Evolutionary conservation across 2,113 vertebrate genomes (phyloP), one percentile per base, ranked within the genome.

Genomic region (Tragelaphus strepsiceros): DNA sequence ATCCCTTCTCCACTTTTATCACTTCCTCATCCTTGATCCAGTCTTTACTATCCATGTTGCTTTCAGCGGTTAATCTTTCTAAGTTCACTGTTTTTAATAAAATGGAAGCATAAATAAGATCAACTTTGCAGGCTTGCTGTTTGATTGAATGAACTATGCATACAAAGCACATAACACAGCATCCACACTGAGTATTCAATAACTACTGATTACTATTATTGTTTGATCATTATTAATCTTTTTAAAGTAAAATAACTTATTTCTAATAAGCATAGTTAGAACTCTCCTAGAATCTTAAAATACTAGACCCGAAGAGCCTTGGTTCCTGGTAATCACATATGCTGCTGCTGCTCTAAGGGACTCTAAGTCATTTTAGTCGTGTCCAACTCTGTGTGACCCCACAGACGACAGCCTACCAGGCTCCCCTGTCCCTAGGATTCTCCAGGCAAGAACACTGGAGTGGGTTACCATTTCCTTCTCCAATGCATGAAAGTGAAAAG

Each of bases 241-340:
- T 95, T 2, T 53, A 92, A 89, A 53, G 92, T 96, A 89, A 96
- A 81, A 90, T 77, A 78, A 80, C 22, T 89, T 80, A 81, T 78
- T 97, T 91, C 26, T 93, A 93, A 62, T 51, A 85, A 35, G 81
- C 8, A 88, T 13, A 81, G 9, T 64, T 84, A 56, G 16, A 91
- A 56, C 9, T 58, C 56, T 62, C 16, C 5, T 35, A 3, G 46
- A 93, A 92, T 74, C 15, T 67, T 74, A 81, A 92, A 95, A 59
- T 54, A 62, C 39, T 56, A 92, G 53, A 39, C 83, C 21, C 35
- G 1, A 95, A 56, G 78, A 39, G 84, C 1, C 43, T 78, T 46
- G 83, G 49, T n/a, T 22, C 32, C 61, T 58, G 3, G 14, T 64
- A 91, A 88, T 81, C n/a, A 16, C 0, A 0, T 54, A 28, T 30